A percentile compares a stretch with the other conserved stretches of the same genome.
These are phyloP conservation scores for Pandemis cinnamomeana DNA, from an alignment of 2,888 invertebrate genomes.

Conservation along the genomic window DNA sequence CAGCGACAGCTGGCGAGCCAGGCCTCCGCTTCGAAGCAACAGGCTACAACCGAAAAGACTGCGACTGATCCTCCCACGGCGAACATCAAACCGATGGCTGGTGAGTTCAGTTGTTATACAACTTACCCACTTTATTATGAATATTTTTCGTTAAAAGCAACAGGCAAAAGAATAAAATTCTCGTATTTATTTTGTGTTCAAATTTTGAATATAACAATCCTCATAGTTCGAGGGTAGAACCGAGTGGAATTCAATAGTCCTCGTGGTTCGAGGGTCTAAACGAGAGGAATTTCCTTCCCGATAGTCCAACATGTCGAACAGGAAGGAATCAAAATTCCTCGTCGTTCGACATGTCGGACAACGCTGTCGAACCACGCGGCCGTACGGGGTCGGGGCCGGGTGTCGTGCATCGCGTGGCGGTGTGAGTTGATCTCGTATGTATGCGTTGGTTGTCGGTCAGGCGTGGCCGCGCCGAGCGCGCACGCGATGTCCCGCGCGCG, in stretches of 20 bases:
- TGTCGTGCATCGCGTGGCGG: too few relatives aligned
- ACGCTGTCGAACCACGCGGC: too few relatives aligned
- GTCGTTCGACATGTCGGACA: too few relatives aligned
- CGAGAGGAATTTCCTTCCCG: too few relatives aligned
- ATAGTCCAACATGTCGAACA: too few relatives aligned
- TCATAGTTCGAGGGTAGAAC: background rate
- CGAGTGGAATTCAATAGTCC: too few relatives aligned
- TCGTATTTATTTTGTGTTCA: too few relatives aligned
- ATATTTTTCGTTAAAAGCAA: background rate
- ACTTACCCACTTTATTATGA: too few relatives aligned
- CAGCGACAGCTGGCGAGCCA: constrained; percentile 89
- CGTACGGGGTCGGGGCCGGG: too few relatives aligned
- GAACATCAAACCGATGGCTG: constrained; percentile 97
- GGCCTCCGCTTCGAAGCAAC: constrained; percentile 87
- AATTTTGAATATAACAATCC: background rate
- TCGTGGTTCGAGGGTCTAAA: too few relatives aligned
- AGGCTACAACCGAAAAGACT: constrained; percentile 82
- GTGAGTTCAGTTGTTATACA: constrained; percentile 66
- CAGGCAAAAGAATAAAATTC: too few relatives aligned
- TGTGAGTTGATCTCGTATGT: constrained; percentile 2
- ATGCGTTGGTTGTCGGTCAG: constrained; percentile 46
- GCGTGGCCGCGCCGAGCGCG: constrained; percentile 78
- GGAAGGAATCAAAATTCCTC: too few relatives aligned
- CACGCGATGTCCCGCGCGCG: constrained; percentile 85
- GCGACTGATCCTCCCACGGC: constrained; percentile 89